Percentiles rank a stretch among this genome's conserved stretches.
phyloP scores from a whole-genome alignment of 2,797 vertebrate genomes.

The Euthynnus affinis region DNA sequence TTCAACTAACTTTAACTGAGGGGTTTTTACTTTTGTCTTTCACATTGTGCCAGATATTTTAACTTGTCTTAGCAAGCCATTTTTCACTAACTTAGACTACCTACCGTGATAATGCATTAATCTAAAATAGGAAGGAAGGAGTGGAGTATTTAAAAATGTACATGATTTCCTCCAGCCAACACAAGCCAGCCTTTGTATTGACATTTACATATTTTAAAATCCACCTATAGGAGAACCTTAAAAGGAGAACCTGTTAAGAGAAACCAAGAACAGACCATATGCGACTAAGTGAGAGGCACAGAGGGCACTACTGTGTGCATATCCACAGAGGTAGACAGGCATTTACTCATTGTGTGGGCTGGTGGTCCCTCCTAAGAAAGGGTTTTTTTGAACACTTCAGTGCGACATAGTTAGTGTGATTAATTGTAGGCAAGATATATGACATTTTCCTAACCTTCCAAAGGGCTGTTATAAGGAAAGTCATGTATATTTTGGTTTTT shows the following conservation, averaged over 20 bases:
- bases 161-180: neutral
- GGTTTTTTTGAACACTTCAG: slow-evolving; percentile 30
- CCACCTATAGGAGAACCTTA: neutral
- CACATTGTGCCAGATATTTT: neutral
- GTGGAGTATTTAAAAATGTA: slow-evolving; percentile 3
- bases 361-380: slow-evolving; percentile 23
- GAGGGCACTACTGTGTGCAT: too few relatives aligned
- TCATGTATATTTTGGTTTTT: slow-evolving; percentile 38
- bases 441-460: slow-evolving; percentile 63
- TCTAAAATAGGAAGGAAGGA: neutral
- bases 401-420: slow-evolving; percentile 34
- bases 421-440: slow-evolving; percentile 38
- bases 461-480: slow-evolving; percentile 21
- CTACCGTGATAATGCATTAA: neutral
- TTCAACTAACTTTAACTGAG: neutral
- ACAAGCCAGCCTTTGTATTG: neutral
- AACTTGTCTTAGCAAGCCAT: neutral
- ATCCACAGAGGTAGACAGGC: neutral
- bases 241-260: neutral
- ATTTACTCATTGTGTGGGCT: neutral
- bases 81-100: neutral
- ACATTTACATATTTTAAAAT: slow-evolving; percentile 19
- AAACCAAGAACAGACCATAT: neutral
- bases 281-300: neutral
- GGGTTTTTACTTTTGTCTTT: neutral